Percentiles rank a stretch among this genome's conserved stretches.
Conservation (phyloP, 2,888 invertebrate species). For the Nipponacmea schrenckii region DNA sequence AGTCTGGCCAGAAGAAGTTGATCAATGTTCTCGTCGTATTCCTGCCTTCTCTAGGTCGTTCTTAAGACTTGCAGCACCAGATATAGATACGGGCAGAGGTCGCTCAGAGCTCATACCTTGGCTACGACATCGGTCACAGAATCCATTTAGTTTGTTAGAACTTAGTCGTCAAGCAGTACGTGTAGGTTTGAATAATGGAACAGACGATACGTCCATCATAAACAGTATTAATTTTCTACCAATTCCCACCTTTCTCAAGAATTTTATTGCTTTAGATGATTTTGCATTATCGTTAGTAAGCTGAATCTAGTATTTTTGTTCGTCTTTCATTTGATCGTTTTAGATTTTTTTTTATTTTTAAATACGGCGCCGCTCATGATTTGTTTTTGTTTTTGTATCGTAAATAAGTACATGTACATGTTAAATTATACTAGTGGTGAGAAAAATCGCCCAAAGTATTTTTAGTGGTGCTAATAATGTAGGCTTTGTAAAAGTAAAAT, state of each 20-base stretch:
- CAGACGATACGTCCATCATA: conserved; percentile 50
- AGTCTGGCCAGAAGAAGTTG: conserved; percentile 50
- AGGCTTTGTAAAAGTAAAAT: too few species aligned
- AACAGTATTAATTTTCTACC: conserved; percentile 45
- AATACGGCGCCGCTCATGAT: too few species aligned
- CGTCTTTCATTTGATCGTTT: too few species aligned
- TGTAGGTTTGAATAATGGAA: conserved; percentile 43
- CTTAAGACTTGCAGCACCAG: conserved; percentile 50
- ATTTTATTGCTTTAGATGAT: conserved; percentile 50
- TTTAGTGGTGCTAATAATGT: too few species aligned
- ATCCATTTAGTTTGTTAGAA: conserved; percentile 45
- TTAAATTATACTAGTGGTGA: too few species aligned
- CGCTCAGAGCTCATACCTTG: conserved; percentile 47
- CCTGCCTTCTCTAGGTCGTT: conserved; percentile 58
- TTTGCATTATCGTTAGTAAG: conserved; percentile 25
- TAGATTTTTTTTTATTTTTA: too few species aligned
- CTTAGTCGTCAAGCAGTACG: conserved; percentile 50
- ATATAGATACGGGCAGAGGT: conserved; percentile 40
- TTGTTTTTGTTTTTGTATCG: too few species aligned
- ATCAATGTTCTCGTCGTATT: conserved; percentile 51
- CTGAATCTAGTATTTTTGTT: too few species aligned
- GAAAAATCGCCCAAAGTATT: too few species aligned
- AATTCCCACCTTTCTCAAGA: conserved; percentile 43
- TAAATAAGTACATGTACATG: too few species aligned
- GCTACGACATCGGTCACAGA: conserved; percentile 42